A percentile compares a stretch with the other conserved stretches of the same genome.
Conservation (phyloP, 2,888 invertebrate species). For the Oligia fasciuncula region DNA sequence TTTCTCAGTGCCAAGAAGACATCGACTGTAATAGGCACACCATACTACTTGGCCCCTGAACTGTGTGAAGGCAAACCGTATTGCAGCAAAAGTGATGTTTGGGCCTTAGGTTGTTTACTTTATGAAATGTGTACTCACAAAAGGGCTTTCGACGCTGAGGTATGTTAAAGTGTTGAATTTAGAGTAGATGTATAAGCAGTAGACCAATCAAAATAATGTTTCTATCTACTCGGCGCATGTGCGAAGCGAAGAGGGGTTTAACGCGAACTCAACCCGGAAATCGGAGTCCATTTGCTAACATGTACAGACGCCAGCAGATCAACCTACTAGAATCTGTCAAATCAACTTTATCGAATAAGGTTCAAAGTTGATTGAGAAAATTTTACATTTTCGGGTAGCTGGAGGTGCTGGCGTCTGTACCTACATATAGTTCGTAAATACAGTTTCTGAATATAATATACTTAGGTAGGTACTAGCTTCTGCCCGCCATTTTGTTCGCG, state of each 20-base stretch:
- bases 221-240: neutral
- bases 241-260: neutral
- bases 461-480: too few species aligned
- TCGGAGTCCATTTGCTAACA: neutral
- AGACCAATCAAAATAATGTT: neutral
- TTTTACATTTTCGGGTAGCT: too few species aligned
- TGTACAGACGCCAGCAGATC: too few species aligned
- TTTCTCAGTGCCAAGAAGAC: conserved; percentile 90
- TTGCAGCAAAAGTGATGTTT: conserved; percentile 95
- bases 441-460: too few species aligned
- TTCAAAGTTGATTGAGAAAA: too few species aligned
- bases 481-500: too few species aligned
- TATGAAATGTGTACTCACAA: conserved; percentile 94
- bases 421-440: too few species aligned
- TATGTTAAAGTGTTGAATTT: conserved; percentile 75
- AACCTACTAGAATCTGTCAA: too few species aligned
- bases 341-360: too few species aligned
- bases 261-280: too few species aligned
- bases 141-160: conserved; percentile 93
- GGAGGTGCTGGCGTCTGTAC: too few species aligned
- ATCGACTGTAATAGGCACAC: conserved; percentile 93
- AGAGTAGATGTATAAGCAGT: neutral
- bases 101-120: conserved; percentile 96
- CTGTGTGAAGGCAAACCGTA: conserved; percentile 94
- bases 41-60: conserved; percentile 96